These are phyloP conservation scores for Agrochola circellaris DNA, from an alignment of 2,888 invertebrate genomes.

Conservation along the genomic window DNA sequence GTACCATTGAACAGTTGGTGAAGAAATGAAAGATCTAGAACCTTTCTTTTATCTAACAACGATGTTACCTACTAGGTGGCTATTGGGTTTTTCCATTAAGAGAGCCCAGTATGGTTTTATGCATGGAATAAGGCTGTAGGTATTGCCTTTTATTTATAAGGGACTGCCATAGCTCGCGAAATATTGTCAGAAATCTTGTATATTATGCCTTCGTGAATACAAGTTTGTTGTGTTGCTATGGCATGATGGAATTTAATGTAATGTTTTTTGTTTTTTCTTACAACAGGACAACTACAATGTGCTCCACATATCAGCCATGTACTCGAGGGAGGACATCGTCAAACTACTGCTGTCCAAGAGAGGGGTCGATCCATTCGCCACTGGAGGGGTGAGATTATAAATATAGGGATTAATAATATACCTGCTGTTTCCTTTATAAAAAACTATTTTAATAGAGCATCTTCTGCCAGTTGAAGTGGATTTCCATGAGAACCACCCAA, in stretches of 20 bases:
- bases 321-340: slow-evolving; percentile 98
- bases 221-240: no score
- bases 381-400: slow-evolving; percentile 96
- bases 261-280: slow-evolving; percentile 64
- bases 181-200: no score
- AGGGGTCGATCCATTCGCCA: slow-evolving; percentile 97
- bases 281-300: slow-evolving; percentile 99
- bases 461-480: no score
- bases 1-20: no score
- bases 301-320: slow-evolving; percentile 98
- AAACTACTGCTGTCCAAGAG: slow-evolving; percentile 96
- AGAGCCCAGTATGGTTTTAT: neutral
- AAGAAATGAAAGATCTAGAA: no score
- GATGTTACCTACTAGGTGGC: no score
- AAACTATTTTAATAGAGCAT: neutral
- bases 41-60: no score
- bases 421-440: neutral
- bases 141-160: neutral
- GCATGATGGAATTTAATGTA: neutral
- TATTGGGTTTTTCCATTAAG: neutral
- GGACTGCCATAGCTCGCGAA: no score
- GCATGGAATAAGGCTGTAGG: neutral
- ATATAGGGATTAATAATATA: neutral
- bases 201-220: no score
- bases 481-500: neutral